phyloP scores from a whole-genome alignment of 2,113 vertebrate genomes.

The Aldabrachelys gigantea region DNA sequence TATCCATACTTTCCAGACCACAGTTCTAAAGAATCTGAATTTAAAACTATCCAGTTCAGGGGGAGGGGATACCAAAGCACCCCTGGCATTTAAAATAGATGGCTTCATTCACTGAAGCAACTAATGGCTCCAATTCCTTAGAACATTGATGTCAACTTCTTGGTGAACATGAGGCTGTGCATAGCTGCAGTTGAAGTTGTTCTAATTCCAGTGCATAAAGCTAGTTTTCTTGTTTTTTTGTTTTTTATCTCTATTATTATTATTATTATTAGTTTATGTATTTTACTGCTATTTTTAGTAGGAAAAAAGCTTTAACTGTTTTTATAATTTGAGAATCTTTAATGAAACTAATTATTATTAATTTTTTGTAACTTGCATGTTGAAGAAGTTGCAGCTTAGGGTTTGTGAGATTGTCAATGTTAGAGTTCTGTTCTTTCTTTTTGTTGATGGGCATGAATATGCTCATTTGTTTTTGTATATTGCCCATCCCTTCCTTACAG shows the following conservation, averaged over 20 bases:
- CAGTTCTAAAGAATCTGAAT: slow-evolving; percentile 1
- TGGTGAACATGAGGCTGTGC: slow-evolving; percentile 59
- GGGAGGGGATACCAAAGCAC: neutral
- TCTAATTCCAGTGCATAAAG: slow-evolving; percentile 84
- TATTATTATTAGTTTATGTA: slow-evolving; percentile 81
- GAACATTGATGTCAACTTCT: neutral
- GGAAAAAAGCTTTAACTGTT: slow-evolving; percentile 76
- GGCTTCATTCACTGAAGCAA: slow-evolving; percentile 33
- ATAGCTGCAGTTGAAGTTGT: slow-evolving; percentile 86
- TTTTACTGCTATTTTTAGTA: slow-evolving; percentile 80
- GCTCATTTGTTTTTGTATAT: slow-evolving; percentile 99
- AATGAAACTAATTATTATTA: slow-evolving; percentile 76
- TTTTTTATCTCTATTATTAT: slow-evolving; percentile 78
- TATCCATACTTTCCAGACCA: slow-evolving; percentile 64
- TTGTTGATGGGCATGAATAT: slow-evolving; percentile 99
- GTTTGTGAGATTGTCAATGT: slow-evolving; percentile 99
- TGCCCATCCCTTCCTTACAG: slow-evolving; percentile 99
- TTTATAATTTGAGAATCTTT: slow-evolving; percentile 76
- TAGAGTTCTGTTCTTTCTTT: slow-evolving; percentile 99
- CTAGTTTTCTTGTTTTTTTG: slow-evolving; percentile 79
- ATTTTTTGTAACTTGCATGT: slow-evolving; percentile 92
- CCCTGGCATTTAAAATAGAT: neutral
- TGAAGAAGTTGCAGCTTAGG: slow-evolving; percentile 99
- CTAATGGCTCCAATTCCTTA: slow-evolving; percentile 11
- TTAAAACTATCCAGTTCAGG: slow-evolving; percentile 40